Base-by-base conservation (phyloP, 1,140 invertebrate species). In the Araneus ventricosus region DNA sequence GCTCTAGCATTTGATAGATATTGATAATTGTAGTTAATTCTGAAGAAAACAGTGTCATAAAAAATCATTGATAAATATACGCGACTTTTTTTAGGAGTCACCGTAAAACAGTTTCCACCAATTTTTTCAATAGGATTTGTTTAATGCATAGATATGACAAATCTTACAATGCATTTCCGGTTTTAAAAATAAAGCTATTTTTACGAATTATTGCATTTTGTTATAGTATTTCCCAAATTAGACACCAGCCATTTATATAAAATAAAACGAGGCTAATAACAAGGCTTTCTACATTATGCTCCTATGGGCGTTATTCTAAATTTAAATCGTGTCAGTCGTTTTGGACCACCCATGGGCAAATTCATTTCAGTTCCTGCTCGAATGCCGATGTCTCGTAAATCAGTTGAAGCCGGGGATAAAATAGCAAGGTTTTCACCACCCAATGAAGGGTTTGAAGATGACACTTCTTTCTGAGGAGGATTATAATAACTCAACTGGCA, bases 311-410 rank as follows among this genome's bases (percentile, higher is more conserved):
- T 34, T 75, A 75, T 75, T 75, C 70, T 75, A 75, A 75, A 75
- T 75, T 75, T 75, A 75, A 75, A 37, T 75, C 70, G 14, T 37
- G 17, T 14, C 70, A 7, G 3, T 52, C 80, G 14, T n/a, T 84
- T 27, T 45, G 45, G 80, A 84, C 80, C 80, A 84, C 80, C 80
- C 80, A 52, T 52, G n/a, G 14, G 70, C 34, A 30, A 75, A 75
- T 75, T 75, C 20, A 75, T 75, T 84, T 45, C 45, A 84, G 24
- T 41, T 84, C 80, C 24, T n/a, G 41, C 80, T 27, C 39, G 24
- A 84, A 84, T 84, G 7, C 39, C 80, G 7, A n/a, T 41, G 39
- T 84, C 41, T 84, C 24, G 8, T 52, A 84, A 84, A 24, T 45
- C 80, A 10, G 80, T 17, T 84, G 80, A 10, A 24, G 45, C n/a